Evolutionary conservation across 2,113 vertebrate genomes (phyloP), one percentile per base, ranked within the genome.

Genomic region (Neogale vison): DNA sequence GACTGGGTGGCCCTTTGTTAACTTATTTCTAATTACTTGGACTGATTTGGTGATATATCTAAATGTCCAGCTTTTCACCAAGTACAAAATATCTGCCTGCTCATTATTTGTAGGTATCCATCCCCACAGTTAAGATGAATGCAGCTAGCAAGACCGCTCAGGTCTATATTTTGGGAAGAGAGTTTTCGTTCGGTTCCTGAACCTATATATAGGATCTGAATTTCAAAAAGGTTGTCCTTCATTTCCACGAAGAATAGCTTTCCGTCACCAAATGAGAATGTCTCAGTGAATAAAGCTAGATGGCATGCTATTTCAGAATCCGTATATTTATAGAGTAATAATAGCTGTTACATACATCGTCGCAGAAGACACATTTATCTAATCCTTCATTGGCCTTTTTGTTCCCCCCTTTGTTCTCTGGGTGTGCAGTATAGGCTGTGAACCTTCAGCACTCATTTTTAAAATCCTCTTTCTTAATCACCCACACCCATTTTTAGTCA

Each of bases 181-280:
- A 72, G 79, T 52, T 71, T 18, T 94, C 55, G 21, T 34, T 88
- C 93, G 88, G 80, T 95, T 90, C 63, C 77, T 83, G 77, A 93
- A 91, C n/a, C 6, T 77, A 18, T 23, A 61, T 72, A 24, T 23
- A 61, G 42, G 42, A 67, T 92, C 59, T 97, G 20, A 82, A 88
- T 76, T 87, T 74, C 97, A 45, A 79, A 94, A 81, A 39, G 12
- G 74, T 77, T 36, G 55, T 82, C 63, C 26, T 72, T 82, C 15
- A 55, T 88, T 61, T 17, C 4, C 14, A 59, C 23, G 36, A 95
- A 90, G 87, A 88, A 42, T 20, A 87, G 42, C 21, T 90, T 90
- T 63, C 93, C 21, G 81, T 89, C 77, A 91, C 50, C 39, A 94
- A 90, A 71, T 67, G 80, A 47, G 29, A 80, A n/a, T 93, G 34